These are phyloP conservation scores for Exaiptasia diaphana DNA, from an alignment of 64 coral and sea anemone genomes.

Conservation along the genomic window DNA sequence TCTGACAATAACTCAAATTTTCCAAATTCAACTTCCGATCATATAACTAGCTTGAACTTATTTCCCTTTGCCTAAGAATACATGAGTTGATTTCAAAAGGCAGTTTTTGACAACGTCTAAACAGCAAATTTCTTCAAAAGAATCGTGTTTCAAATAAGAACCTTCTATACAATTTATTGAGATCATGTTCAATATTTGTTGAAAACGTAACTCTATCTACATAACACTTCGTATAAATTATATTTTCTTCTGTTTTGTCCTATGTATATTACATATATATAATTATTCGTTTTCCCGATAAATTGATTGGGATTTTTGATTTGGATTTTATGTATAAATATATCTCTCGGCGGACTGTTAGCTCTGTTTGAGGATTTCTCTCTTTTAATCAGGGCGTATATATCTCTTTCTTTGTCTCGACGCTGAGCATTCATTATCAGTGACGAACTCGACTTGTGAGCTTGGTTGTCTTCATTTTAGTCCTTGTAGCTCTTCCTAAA, in stretches of 20 bases:
- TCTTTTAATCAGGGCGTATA: neutral
- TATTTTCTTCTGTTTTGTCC: neutral
- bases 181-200: neutral
- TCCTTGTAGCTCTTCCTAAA: neutral
- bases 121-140: neutral
- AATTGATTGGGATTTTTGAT: neutral
- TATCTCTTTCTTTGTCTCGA: neutral
- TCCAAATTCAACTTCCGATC: neutral
- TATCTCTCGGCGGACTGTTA: neutral
- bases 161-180: constrained; percentile 1
- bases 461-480: neutral
- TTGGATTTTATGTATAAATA: neutral
- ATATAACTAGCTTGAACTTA: neutral
- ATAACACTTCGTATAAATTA: constrained; percentile 4
- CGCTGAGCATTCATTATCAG: neutral
- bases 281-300: neutral
- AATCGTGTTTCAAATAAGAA: neutral
- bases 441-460: neutral
- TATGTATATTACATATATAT: too few relatives aligned
- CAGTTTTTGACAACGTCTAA: neutral
- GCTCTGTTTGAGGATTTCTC: neutral
- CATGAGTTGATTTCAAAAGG: neutral
- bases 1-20: neutral
- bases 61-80: neutral
- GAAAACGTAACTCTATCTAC: neutral